These are phyloP conservation scores for Alectoris magna DNA, from an alignment of 2,797 vertebrate species.

Conservation along the genomic window DNA sequence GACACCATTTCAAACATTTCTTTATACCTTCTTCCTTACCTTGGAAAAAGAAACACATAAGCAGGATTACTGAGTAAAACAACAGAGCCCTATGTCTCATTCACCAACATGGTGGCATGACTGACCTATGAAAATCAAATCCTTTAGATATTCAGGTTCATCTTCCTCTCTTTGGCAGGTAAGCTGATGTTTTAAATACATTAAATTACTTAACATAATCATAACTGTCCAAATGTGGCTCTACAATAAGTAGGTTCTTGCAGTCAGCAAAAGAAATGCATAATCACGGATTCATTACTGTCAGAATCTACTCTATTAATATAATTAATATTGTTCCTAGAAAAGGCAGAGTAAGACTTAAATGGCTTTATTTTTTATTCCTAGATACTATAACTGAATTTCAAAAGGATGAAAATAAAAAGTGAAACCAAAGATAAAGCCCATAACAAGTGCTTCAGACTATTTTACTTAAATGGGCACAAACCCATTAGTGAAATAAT, in stretches of 20 bases:
- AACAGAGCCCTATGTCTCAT: background rate
- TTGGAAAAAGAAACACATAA: background rate
- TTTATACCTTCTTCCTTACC: background rate
- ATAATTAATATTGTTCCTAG: conserved; percentile 17
- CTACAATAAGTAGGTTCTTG: background rate
- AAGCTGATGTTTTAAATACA: background rate
- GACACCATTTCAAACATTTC: background rate
- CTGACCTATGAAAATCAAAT: background rate
- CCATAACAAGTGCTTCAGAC: background rate
- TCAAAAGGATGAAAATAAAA: conserved; percentile 14
- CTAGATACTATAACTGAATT: conserved; percentile 6
- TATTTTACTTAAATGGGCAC: conserved; percentile 34
- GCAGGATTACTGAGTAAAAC: background rate
- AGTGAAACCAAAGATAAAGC: conserved; percentile 39
- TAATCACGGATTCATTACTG: conserved; percentile 47
- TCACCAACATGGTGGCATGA: background rate
- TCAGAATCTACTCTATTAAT: conserved; percentile 41
- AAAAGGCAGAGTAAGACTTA: conserved; percentile 31
- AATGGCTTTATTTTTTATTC: conserved; percentile 39
- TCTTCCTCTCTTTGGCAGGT: background rate
- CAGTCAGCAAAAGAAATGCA: conserved; percentile 10
- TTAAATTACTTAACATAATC: conserved; percentile 10
- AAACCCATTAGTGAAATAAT: conserved; percentile 37
- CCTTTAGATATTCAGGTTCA: background rate
- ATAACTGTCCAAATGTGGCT: background rate